These are phyloP conservation scores for Psephotus haematonotus DNA, from an alignment of 2,113 vertebrate species.

Conservation along the genomic window DNA sequence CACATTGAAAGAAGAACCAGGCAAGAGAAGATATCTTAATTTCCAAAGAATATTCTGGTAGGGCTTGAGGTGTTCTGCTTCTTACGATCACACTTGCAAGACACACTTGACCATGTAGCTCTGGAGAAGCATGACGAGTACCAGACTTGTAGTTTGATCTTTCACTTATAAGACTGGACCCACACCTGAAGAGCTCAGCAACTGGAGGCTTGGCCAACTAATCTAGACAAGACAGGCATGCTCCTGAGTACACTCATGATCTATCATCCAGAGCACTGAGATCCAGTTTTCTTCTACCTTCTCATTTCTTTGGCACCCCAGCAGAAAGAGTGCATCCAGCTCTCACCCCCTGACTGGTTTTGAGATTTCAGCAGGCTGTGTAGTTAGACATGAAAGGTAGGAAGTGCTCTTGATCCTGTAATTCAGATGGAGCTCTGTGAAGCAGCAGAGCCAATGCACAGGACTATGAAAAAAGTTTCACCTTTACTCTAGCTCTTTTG, in stretches of 20 bases:
- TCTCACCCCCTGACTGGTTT: not conserved
- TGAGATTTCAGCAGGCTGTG: not conserved
- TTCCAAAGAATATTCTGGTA: not conserved
- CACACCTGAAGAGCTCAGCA: not conserved
- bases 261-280: not conserved
- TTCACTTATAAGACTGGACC: not conserved
- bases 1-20: not conserved
- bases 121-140: not conserved
- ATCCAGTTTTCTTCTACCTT: not conserved
- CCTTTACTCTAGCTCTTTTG: not conserved
- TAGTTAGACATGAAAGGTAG: not conserved
- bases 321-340: not conserved
- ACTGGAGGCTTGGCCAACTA: not conserved
- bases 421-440: not conserved
- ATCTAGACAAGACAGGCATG: rapidly evolving
- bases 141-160: not conserved
- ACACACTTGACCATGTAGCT: not conserved
- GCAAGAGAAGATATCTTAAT: not conserved
- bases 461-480: not conserved
- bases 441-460: not conserved
- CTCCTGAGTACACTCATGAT: not conserved
- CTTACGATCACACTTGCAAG: not conserved
- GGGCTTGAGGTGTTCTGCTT: not conserved
- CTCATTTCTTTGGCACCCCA: not conserved
- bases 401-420: not conserved